Base-by-base conservation (phyloP, 1,140 invertebrate species). In the Tetragonula clypearis region DNA sequence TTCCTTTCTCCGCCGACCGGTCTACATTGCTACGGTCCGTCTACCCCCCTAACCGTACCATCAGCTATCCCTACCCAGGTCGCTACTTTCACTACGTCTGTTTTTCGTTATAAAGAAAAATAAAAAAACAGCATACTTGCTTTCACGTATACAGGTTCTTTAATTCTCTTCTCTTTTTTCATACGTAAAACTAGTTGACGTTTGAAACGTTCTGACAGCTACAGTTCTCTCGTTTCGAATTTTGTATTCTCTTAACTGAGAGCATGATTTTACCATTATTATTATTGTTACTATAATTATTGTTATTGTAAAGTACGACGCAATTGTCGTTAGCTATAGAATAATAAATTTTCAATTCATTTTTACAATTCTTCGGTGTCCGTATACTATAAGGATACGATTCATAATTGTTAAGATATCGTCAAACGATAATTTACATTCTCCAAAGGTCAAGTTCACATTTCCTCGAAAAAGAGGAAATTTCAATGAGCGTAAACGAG, bases 1-100 rank as follows among this genome's bases (percentile, higher is more conserved):
- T 94, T 95, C 92, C 93, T 93, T 94, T 93, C 88, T 89, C 78
- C 84, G 77, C 58, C 88, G 79, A 76, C 73, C 77, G 77, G 26
- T 58, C 73, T 53, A 79, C 86, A 88, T 90, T 90, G 87, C 90
- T 73, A 85, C 80, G 75, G 82, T 82, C 86, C 80, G 80, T 79
- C 83, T 87, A 79, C 6, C 86, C 82, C 88, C 88, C 82, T 83
- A 86, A 85, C 87, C 87, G 85, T 73, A 77, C 80, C 73, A 87
- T 88, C 88, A 84, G 71, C 87, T 66, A 79, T 68, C 82, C 81
- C 73, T 23, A 74, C 6, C 8, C 74, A 21, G 74, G 69, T 69
- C 72, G 74, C 81, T 66, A 74, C 69, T 87, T 87, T 77, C 68
- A 58, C 86, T 41, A 41, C 6, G 79, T 74, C 77, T 60, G 62